Evolutionary conservation across 2,888 invertebrate genomes (phyloP).

Genomic region (Allacma fusca): DNA sequence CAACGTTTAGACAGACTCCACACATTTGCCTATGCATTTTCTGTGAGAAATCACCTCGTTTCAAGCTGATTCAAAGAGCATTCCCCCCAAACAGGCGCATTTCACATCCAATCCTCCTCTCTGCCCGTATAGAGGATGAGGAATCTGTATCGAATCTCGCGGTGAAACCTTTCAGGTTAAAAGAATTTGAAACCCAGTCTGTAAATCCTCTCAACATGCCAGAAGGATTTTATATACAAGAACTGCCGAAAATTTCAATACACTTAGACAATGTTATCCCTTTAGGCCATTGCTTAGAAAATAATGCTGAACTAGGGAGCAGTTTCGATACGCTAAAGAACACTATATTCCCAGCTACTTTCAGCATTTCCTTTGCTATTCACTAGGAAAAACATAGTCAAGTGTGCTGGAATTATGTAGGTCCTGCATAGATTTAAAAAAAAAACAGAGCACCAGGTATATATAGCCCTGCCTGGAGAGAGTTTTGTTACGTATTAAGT

Average conservation of each 20-base stretch:
- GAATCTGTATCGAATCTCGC: conserved; percentile 29
- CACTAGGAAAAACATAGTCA: too few species aligned
- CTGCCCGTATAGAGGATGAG: background rate
- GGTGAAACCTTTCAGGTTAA: conserved; percentile 29
- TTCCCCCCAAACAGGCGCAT: conserved; percentile 16
- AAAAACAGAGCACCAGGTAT: too few species aligned
- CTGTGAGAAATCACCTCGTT: background rate
- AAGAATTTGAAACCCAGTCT: conserved; percentile 41
- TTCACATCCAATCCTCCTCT: conserved; percentile 21
- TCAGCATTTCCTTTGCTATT: too few species aligned
- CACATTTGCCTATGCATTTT: background rate
- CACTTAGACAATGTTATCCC: conserved; percentile 12
- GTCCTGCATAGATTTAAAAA: too few species aligned
- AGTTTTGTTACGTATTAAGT: too few species aligned
- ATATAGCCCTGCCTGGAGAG: too few species aligned
- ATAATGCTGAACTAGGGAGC: background rate
- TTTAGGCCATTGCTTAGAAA: background rate
- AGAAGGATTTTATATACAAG: conserved; percentile 26
- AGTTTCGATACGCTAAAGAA: too few species aligned
- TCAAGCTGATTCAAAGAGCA: background rate
- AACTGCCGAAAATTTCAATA: conserved; percentile 5
- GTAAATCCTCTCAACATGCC: conserved; percentile 43
- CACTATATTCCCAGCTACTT: too few species aligned
- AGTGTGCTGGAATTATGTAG: too few species aligned
- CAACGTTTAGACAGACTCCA: too few species aligned